These are phyloP conservation scores for Kryptopterus vitreolus DNA, from an alignment of 2,797 vertebrate species.

Conservation along the genomic window DNA sequence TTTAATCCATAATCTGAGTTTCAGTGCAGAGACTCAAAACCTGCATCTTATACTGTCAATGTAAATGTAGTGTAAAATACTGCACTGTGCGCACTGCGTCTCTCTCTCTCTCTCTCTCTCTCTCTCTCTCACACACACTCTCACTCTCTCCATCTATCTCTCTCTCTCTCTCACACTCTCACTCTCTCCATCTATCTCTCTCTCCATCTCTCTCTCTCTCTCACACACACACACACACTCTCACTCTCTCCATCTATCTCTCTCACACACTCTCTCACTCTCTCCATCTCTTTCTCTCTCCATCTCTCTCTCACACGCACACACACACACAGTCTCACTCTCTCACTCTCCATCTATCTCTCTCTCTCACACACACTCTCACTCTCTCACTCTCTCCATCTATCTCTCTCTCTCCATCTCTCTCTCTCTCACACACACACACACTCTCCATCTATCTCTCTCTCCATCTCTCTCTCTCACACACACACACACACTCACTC, in stretches of 20 bases:
- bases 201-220: background rate
- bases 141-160: background rate
- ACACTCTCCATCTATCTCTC: background rate
- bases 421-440: slow-evolving; percentile 18
- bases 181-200: too few relatives aligned
- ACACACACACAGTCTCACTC: too few relatives aligned
- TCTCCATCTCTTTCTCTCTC: slow-evolving; percentile 9
- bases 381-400: slow-evolving; percentile 7
- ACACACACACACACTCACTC: too few relatives aligned
- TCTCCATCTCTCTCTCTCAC: slow-evolving; percentile 27
- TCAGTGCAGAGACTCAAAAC: too few relatives aligned
- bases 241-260: background rate
- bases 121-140: slow-evolving; percentile 16
- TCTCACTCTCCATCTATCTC: background rate
- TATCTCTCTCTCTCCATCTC: slow-evolving; percentile 15
- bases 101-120: slow-evolving; percentile 20
- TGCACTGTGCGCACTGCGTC: slow-evolving; percentile 3
- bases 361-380: slow-evolving; percentile 18
- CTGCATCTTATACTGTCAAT: background rate
- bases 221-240: too few relatives aligned
- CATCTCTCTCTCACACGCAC: background rate
- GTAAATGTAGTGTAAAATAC: slow-evolving; percentile 7
- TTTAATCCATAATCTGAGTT: too few relatives aligned
- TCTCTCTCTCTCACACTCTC: background rate
- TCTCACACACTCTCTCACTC: too few relatives aligned